A percentile compares a stretch with the other conserved stretches of the same genome.
Evolutionary conservation across 2,113 vertebrate genomes (phyloP).

Genomic region (Percopsis transmontana): DNA sequence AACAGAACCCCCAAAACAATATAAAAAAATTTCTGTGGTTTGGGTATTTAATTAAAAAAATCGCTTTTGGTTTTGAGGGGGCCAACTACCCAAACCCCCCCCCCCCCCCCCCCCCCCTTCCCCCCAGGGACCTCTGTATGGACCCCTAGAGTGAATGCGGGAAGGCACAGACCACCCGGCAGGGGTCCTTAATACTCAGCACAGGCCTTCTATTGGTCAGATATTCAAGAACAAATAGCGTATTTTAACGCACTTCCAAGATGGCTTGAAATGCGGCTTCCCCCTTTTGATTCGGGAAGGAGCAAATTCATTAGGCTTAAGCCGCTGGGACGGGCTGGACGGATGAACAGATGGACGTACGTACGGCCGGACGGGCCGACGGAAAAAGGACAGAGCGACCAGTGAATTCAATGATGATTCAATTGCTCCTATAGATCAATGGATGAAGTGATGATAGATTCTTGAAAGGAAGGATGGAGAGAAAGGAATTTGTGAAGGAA

Average conservation of each 20-base stretch:
- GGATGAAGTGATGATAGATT: too few species aligned
- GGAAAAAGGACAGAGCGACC: background rate
- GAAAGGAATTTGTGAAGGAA: too few species aligned
- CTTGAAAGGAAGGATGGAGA: too few species aligned
- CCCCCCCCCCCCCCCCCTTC: conserved; percentile 3
- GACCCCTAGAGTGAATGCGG: conserved; percentile 64
- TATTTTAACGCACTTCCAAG: conserved; percentile 49
- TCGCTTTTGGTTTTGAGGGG: too few species aligned
- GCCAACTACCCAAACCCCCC: conserved; percentile 16
- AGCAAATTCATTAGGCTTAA: conserved; percentile 51
- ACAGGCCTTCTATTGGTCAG: conserved; percentile 50
- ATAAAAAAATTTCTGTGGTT: too few species aligned
- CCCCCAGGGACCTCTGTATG: conserved; percentile 1
- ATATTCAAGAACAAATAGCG: conserved; percentile 56
- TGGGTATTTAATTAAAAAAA: too few species aligned
- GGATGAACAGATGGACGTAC: conserved; percentile 10
- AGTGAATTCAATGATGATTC: too few species aligned
- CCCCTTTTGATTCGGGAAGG: conserved; percentile 21
- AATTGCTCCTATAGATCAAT: too few species aligned
- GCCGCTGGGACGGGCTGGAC: conserved; percentile 31
- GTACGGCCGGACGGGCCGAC: background rate
- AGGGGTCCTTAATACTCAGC: conserved; percentile 39
- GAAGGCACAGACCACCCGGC: conserved; percentile 54
- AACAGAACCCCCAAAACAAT: too few species aligned
- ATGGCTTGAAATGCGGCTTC: conserved; percentile 24